Conservation (phyloP, 2,797 vertebrate genomes). For the Siniperca scherzeri region DNA sequence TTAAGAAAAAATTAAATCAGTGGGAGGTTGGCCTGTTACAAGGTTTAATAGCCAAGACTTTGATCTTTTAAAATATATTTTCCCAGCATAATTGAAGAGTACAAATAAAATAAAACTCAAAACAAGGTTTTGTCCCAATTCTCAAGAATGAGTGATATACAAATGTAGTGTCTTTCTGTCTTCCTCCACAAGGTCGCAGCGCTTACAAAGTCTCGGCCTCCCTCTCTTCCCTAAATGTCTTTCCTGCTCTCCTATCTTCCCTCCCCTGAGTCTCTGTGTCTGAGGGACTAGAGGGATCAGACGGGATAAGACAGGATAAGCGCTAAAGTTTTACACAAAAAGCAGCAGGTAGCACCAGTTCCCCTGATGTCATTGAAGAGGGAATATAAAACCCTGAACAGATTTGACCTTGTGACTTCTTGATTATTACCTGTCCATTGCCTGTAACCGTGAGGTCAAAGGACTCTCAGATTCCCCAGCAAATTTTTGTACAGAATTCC, state of each 20-base stretch:
- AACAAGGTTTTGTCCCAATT: no score
- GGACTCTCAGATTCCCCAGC: neutral
- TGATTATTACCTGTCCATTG: neutral
- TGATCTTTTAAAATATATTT: no score
- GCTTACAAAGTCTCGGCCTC: conserved; percentile 5
- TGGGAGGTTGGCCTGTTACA: no score
- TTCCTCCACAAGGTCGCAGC: conserved; percentile 44
- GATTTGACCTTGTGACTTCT: neutral
- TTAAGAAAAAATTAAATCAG: no score
- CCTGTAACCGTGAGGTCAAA: neutral
- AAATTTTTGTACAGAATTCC: neutral
- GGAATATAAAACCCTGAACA: neutral
- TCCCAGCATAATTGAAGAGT: no score
- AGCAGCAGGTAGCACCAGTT: conserved; percentile 11
- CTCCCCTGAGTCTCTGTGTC: conserved; percentile 5
- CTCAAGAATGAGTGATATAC: neutral
- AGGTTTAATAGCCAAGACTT: no score
- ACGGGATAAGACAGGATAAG: conserved; percentile 28
- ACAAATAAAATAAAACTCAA: no score
- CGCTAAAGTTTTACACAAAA: conserved; percentile 8
- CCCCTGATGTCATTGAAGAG: neutral
- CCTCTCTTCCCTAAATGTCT: conserved; percentile 17
- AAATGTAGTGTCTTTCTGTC: conserved; percentile 15
- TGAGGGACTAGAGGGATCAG: conserved; percentile 27
- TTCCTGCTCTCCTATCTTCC: conserved; percentile 1